Conservation (phyloP, 2,797 vertebrate species). For the Danionella dracula region DNA sequence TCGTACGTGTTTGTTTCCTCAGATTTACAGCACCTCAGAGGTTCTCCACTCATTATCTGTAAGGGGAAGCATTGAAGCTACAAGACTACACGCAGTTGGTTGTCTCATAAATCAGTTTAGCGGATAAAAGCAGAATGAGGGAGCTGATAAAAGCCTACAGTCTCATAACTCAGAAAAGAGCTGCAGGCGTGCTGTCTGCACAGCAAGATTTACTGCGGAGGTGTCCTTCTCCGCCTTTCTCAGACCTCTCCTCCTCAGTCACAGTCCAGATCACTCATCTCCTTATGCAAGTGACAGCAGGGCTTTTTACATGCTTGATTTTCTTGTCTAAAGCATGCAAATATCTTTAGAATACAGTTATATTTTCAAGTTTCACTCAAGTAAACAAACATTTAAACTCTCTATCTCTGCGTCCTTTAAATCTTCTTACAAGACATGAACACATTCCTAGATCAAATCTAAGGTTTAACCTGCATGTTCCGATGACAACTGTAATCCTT, state of each 20-base stretch:
- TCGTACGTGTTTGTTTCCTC: constrained; percentile 16
- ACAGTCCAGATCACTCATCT: background rate
- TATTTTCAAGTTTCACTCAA: background rate
- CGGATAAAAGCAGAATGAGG: constrained; percentile 50
- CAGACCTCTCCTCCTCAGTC: background rate
- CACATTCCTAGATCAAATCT: no score
- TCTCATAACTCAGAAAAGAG: constrained; percentile 49
- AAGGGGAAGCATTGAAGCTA: constrained; percentile 6
- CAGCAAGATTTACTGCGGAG: constrained; percentile 39
- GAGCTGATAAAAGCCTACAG: constrained; percentile 53
- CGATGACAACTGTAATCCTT: no score
- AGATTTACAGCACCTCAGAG: constrained; percentile 24
- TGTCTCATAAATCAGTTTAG: constrained; percentile 54
- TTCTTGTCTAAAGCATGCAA: constrained; percentile 4
- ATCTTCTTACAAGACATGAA: no score
- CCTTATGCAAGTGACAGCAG: background rate
- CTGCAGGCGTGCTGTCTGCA: constrained; percentile 37
- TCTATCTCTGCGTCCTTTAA: no score
- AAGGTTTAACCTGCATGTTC: no score
- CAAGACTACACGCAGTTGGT: constrained; percentile 28
- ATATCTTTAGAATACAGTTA: background rate
- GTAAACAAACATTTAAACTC: no score
- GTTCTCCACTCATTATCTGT: constrained; percentile 21
- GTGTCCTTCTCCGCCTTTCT: constrained; percentile 7
- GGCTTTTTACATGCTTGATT: background rate